Conservation (phyloP, 2,888 invertebrate species). For the Drosophila greeni region DNA sequence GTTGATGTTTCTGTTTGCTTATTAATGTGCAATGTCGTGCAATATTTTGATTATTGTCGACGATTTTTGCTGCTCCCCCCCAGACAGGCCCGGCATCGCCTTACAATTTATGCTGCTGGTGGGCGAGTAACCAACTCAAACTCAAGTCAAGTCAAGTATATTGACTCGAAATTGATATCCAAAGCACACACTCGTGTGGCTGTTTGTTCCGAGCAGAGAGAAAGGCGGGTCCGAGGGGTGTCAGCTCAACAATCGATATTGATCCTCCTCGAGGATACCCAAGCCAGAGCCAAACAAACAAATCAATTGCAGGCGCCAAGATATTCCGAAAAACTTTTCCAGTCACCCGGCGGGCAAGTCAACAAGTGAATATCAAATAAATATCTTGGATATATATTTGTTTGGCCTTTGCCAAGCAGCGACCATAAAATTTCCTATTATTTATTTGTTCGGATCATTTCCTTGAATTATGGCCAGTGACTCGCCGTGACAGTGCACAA, state of each 20-base stretch:
- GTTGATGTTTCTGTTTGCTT: slow-evolving; percentile 35
- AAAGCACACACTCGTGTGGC: slow-evolving; percentile 45
- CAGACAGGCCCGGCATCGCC: slow-evolving; percentile 48
- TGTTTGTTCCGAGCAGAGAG: slow-evolving; percentile 42
- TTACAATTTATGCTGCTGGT: slow-evolving; percentile 62
- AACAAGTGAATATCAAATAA: slow-evolving; percentile 32
- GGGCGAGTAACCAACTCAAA: slow-evolving; percentile 18
- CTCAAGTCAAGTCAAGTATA: slow-evolving; percentile 9
- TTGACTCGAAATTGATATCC: slow-evolving; percentile 58
- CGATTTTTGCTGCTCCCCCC: slow-evolving; percentile 17
- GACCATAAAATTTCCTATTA: slow-evolving; percentile 35
- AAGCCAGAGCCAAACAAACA: slow-evolving; percentile 50
- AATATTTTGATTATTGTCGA: slow-evolving; percentile 68
- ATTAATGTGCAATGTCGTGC: slow-evolving; percentile 66
- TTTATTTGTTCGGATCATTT: slow-evolving; percentile 62
- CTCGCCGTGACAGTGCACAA: slow-evolving; percentile 49
- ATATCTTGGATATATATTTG: slow-evolving; percentile 24
- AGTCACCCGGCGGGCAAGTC: slow-evolving; percentile 34
- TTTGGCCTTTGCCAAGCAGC: slow-evolving; percentile 29
- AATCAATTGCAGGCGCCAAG: slow-evolving; percentile 38
- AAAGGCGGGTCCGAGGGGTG: not conserved
- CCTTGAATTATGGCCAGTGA: slow-evolving; percentile 52
- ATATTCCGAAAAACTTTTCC: slow-evolving; percentile 49
- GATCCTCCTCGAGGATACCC: slow-evolving; percentile 15
- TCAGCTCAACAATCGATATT: slow-evolving; percentile 2